Base-by-base conservation (phyloP, 1,140 invertebrate genomes). In the Acromyrmex echinatior region DNA sequence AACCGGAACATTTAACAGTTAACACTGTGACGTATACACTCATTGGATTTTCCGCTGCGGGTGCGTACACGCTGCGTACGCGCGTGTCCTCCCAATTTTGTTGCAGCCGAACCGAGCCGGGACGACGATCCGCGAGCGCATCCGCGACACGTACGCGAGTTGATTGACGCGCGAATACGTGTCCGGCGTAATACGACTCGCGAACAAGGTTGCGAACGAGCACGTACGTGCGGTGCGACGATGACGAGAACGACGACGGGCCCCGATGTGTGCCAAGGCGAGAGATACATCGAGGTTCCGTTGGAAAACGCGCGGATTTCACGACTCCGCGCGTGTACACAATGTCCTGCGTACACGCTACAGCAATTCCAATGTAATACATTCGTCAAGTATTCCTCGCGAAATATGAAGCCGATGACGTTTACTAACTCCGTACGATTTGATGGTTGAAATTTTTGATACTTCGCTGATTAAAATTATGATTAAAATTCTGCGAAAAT, bases 191-290 rank as follows among this genome's bases (percentile, higher is more conserved):
- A 80, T 76, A 58, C 4, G 21, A 76, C 68, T 76, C 31, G 74
- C 51, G 86, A 65, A 88, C 77, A 81, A 74, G 73, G 62, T 53
- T 87, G 70, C 70, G 86, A 87, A 86, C 56, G 70, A 35, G 39
- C 53, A 82, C 68, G 80, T 82, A 82, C 58, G 63, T 74, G 62
- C 35, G 79, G 51, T 51, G 74, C 79, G 66, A 60, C 79, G 66
- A 45, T 56, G 53, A 82, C 39, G 56, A 66, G 53, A 60, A 39
- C 77, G 77, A 80, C 77, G 49, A 66, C 63, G 78, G 56, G 21
- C n/a, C 18, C 71, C 87, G 86, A 91, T 89, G 85, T 89, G 86
- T 91, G 89, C 89, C 89, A 91, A 91, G 89, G 89, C 79, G 80
- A 89, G 66, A 81, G 78, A 82, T 78, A 77, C 76, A 45, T 28